phyloP scores from a whole-genome alignment of 2,888 invertebrate species.

The Polyommatus icarus region DNA sequence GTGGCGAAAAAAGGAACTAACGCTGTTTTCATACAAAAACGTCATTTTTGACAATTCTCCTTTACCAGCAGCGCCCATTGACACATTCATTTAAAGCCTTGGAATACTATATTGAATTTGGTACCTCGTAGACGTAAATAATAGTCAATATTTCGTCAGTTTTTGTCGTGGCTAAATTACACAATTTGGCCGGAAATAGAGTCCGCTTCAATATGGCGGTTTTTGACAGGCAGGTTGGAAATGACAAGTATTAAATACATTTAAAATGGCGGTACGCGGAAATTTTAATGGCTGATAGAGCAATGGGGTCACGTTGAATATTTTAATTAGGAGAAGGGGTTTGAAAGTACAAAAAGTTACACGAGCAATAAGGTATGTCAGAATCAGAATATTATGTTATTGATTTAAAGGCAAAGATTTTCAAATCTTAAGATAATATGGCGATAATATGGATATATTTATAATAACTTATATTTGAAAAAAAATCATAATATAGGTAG shows the following conservation, averaged over 20 bases:
- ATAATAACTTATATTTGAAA: no score
- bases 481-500: no score
- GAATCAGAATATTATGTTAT: neutral
- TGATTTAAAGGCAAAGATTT: neutral
- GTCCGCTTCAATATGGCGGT: slow-evolving; percentile 50
- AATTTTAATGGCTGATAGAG: slow-evolving; percentile 4
- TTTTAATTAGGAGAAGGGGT: neutral
- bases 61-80: no score
- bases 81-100: no score
- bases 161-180: slow-evolving; percentile 45
- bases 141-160: neutral
- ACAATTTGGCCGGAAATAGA: slow-evolving; percentile 61
- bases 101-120: neutral
- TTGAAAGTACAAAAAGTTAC: neutral
- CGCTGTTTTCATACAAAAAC: no score
- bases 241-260: slow-evolving; percentile 61
- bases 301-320: neutral
- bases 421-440: neutral
- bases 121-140: neutral
- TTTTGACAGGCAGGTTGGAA: slow-evolving; percentile 58
- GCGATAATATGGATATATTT: no score
- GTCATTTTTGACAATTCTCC: no score
- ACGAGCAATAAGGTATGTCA: neutral
- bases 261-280: slow-evolving; percentile 44
- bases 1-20: no score